Evolutionary conservation across 2,113 vertebrate genomes (phyloP).

Genomic region (Mustela nigripes): DNA sequence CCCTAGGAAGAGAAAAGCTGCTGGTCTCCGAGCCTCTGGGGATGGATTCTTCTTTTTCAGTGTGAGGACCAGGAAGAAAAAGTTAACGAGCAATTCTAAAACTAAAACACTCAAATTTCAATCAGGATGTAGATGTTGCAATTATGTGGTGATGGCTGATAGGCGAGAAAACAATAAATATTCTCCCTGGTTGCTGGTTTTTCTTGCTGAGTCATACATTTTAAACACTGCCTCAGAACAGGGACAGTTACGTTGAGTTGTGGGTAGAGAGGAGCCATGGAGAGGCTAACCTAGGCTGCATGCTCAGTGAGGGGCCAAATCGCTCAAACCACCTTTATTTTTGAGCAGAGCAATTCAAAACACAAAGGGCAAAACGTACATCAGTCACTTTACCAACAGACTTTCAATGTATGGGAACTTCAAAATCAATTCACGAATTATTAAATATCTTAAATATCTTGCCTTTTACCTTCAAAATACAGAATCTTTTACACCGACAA

Average conservation of each 20-base stretch:
- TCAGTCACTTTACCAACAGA: not conserved
- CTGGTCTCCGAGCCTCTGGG: not conserved
- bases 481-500: constrained; percentile 18
- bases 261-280: not conserved
- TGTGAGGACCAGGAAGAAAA: constrained; percentile 30
- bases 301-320: not conserved
- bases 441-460: constrained; percentile 11
- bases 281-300: not conserved
- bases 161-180: constrained; percentile 57
- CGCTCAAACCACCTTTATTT: not conserved
- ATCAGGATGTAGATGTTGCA: constrained; percentile 20
- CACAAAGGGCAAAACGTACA: not conserved
- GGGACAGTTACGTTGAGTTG: not conserved
- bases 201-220: constrained; percentile 61
- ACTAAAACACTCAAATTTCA: constrained; percentile 46
- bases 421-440: constrained; percentile 3
- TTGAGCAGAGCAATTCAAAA: not conserved
- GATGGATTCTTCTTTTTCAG: not conserved
- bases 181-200: not conserved
- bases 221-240: constrained; percentile 37
- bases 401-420: not conserved
- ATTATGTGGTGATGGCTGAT: constrained; percentile 42
- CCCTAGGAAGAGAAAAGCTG: not conserved
- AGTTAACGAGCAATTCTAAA: constrained; percentile 44
- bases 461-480: constrained; percentile 33